Evolutionary conservation across 2,888 invertebrate genomes (phyloP).

Genomic region (Drosophila robusta): DNA sequence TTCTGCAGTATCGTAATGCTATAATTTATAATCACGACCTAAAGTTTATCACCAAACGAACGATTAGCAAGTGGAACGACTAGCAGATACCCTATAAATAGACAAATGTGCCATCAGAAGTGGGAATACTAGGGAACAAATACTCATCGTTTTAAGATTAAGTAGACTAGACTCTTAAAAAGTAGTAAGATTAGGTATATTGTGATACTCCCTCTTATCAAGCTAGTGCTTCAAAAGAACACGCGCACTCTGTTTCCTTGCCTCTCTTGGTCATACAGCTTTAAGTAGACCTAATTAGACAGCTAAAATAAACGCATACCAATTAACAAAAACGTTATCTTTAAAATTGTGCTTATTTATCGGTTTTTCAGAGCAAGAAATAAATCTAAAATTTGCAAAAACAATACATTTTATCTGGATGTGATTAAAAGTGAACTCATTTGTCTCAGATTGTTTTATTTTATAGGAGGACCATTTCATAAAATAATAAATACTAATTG

Average conservation of each 20-base stretch:
- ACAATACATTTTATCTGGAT: background rate
- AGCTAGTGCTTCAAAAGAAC: background rate
- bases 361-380: too few species aligned
- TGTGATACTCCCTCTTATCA: background rate
- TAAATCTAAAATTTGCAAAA: background rate
- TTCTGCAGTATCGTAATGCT: background rate
- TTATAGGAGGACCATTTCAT: too few species aligned
- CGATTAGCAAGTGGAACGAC: background rate
- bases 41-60: background rate
- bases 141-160: too few species aligned
- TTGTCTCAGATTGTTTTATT: too few species aligned
- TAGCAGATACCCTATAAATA: background rate
- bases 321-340: background rate
- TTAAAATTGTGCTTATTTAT: background rate
- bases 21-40: background rate
- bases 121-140: too few species aligned
- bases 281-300: background rate
- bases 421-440: background rate
- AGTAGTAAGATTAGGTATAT: background rate
- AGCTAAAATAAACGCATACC: background rate
- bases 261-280: background rate
- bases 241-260: background rate
- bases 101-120: too few species aligned
- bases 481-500: too few species aligned
- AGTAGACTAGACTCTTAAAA: too few species aligned